Conservation (phyloP, 2,113 vertebrate species). For the Dermatemys mawii region DNA sequence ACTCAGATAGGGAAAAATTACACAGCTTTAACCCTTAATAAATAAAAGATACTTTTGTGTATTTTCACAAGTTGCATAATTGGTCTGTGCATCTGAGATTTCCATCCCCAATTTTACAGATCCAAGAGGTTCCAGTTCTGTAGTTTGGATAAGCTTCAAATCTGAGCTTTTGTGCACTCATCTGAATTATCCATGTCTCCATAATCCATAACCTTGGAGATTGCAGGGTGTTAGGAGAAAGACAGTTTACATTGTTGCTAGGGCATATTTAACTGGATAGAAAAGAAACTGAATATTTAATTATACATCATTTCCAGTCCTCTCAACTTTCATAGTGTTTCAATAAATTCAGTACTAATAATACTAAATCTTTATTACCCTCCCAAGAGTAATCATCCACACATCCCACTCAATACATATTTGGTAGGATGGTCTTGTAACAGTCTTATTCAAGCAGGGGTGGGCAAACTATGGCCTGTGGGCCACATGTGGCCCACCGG, state of each 20-base stretch:
- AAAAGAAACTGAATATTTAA: neutral
- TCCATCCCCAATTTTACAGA: neutral
- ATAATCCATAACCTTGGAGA: neutral
- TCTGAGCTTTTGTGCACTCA: neutral
- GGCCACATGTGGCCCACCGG: too few species aligned
- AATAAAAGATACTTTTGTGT: neutral
- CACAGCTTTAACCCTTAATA: neutral
- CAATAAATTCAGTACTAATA: neutral
- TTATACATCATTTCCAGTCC: neutral
- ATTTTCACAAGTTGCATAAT: neutral
- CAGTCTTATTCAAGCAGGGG: too few species aligned
- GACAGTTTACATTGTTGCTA: neutral
- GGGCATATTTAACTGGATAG: neutral
- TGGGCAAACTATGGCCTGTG: too few species aligned
- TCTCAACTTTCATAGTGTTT: neutral
- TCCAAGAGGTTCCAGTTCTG: neutral
- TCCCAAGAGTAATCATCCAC: neutral
- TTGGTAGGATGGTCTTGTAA: neutral
- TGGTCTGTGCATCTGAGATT: neutral
- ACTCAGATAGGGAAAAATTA: neutral
- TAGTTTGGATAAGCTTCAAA: neutral
- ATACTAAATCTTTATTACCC: neutral
- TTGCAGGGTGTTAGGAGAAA: neutral
- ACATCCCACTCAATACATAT: neutral
- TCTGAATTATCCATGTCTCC: neutral